Conservation (phyloP, 2,113 vertebrate genomes). For the Malurus melanocephalus region DNA sequence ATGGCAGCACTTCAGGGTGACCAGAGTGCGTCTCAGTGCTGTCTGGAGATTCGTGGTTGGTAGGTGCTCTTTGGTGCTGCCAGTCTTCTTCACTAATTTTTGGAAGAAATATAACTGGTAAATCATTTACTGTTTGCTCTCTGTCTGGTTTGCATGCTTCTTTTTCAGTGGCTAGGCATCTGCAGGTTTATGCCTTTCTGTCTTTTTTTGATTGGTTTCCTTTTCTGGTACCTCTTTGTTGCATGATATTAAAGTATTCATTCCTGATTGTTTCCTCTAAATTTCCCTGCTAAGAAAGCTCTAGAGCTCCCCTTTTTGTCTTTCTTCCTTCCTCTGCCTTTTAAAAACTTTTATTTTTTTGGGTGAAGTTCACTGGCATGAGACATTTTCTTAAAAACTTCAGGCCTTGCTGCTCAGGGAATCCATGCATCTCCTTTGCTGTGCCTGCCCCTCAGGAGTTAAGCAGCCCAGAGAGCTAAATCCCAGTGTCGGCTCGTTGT, state of each 20-base stretch:
- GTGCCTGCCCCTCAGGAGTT: neutral
- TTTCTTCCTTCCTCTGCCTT: neutral
- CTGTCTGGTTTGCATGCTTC: neutral
- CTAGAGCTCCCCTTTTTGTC: neutral
- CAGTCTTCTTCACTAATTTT: neutral
- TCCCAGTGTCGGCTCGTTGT: constrained; percentile 7
- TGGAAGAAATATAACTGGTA: neutral
- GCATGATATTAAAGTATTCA: neutral
- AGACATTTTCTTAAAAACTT: neutral
- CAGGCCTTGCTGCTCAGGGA: neutral
- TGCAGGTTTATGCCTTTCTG: neutral
- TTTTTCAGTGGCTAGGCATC: neutral
- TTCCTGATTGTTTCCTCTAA: neutral
- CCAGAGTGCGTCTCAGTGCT: neutral
- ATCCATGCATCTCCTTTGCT: neutral
- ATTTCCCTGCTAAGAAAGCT: neutral
- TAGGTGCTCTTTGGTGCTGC: neutral
- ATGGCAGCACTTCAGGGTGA: neutral
- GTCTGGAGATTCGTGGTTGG: neutral
- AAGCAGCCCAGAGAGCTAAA: neutral
- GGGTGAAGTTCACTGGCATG: neutral
- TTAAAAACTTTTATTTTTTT: neutral
- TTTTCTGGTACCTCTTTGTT: neutral
- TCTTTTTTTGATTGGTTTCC: neutral
- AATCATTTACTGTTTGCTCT: neutral